phyloP scores from a whole-genome alignment of 2,888 invertebrate species.

The Trachelus tabidus region DNA sequence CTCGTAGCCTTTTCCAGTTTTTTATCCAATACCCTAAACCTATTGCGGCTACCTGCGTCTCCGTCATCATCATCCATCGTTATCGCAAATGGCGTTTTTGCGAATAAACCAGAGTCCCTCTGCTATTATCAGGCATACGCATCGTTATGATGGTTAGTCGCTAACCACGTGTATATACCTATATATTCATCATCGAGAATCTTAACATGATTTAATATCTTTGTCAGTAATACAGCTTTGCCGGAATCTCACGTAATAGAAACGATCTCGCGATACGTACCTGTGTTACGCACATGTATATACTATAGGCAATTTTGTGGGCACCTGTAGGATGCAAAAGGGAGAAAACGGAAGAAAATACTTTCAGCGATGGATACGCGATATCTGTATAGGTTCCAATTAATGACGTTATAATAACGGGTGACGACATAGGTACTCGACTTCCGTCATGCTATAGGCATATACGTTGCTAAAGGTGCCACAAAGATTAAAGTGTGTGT shows the following conservation, averaged over 20 bases:
- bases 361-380: neutral
- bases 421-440: neutral
- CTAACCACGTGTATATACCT: neutral
- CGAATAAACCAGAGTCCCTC: neutral
- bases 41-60: neutral
- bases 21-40: neutral
- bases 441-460: neutral
- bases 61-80: neutral
- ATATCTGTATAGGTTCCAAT: neutral
- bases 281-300: neutral
- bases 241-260: neutral
- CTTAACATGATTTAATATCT: neutral
- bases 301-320: neutral
- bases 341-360: neutral
- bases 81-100: neutral
- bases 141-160: neutral
- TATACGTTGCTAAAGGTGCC: neutral
- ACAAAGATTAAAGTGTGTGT: neutral
- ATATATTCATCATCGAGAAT: neutral
- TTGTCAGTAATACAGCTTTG: neutral
- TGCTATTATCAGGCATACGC: neutral
- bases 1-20: neutral
- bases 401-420: neutral
- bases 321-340: neutral
- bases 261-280: too few relatives aligned